Percentiles rank a stretch among this genome's conserved stretches.
Evolutionary conservation across 2,797 vertebrate genomes (phyloP).

Genomic region (Fratercula arctica): DNA sequence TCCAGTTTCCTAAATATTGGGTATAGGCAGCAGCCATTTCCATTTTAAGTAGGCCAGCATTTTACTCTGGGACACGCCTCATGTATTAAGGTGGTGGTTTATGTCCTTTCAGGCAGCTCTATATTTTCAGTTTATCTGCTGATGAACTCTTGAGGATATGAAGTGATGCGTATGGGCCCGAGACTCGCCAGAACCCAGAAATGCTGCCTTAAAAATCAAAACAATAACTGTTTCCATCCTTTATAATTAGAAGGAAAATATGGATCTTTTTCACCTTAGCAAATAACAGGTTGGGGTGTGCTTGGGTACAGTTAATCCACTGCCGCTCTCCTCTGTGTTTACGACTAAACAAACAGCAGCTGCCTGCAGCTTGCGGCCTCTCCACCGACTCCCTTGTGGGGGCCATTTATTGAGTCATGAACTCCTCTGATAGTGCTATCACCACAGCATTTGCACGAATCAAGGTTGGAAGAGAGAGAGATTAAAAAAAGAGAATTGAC

Average conservation of each 20-base stretch:
- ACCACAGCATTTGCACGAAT: conserved; percentile 46
- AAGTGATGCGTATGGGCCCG: not conserved
- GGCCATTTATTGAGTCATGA: conserved; percentile 66
- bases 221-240: not conserved
- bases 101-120: conserved; percentile 46
- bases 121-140: conserved; percentile 37
- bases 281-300: conserved; percentile 40
- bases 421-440: conserved; percentile 52
- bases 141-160: not conserved
- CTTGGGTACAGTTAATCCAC: conserved; percentile 50
- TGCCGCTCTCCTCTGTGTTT: conserved; percentile 43
- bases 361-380: conserved; percentile 57
- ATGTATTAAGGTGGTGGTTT: conserved; percentile 43
- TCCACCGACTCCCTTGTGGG: conserved; percentile 31
- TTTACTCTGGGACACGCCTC: conserved; percentile 34
- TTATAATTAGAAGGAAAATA: conserved; percentile 43
- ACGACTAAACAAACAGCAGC: conserved; percentile 64
- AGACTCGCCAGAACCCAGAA: not conserved
- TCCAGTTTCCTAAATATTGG: conserved; percentile 23
- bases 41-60: conserved; percentile 56
- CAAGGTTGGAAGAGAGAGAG: conserved; percentile 7
- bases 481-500: not conserved
- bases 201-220: not conserved
- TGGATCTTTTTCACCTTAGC: conserved; percentile 44
- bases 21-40: conserved; percentile 43